Conservation (phyloP, 2,888 invertebrate species). For the Tachina fera region DNA sequence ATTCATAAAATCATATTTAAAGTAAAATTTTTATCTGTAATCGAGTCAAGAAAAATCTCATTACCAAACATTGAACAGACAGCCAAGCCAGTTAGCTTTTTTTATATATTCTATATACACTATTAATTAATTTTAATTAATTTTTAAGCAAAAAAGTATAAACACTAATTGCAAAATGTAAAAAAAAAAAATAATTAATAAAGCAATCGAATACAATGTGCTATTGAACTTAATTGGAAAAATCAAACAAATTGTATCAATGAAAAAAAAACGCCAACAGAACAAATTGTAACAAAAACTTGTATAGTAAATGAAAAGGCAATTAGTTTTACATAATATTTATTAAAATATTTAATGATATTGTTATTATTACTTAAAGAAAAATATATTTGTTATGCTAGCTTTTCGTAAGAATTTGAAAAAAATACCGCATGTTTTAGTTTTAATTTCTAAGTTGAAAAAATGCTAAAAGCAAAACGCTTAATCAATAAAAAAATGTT, state of each 20-base stretch:
- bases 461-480: constrained; percentile 1
- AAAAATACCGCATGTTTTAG: constrained; percentile 10
- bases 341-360: constrained; percentile 5
- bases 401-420: constrained; percentile 62
- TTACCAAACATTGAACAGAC: constrained; percentile 49
- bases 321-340: constrained; percentile 48
- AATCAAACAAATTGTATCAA: constrained; percentile 17
- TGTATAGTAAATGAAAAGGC: constrained; percentile 23
- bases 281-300: constrained; percentile 21
- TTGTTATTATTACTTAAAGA: constrained; percentile 4
- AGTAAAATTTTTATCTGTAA: constrained; percentile 51
- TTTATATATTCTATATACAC: constrained; percentile 35
- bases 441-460: constrained; percentile 28
- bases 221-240: constrained; percentile 60
- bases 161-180: constrained; percentile 42
- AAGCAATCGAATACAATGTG: constrained; percentile 36
- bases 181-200: constrained; percentile 34
- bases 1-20: constrained; percentile 48
- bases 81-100: not conserved
- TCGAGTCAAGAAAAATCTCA: constrained; percentile 64
- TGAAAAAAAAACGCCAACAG: too few relatives aligned
- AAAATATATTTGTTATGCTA: constrained; percentile 62
- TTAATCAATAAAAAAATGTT: constrained; percentile 18
- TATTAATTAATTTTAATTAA: constrained; percentile 65
- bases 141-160: constrained; percentile 52